These are phyloP conservation scores for Papilio elwesi DNA, from an alignment of 2,888 invertebrate genomes.

Conservation along the genomic window DNA sequence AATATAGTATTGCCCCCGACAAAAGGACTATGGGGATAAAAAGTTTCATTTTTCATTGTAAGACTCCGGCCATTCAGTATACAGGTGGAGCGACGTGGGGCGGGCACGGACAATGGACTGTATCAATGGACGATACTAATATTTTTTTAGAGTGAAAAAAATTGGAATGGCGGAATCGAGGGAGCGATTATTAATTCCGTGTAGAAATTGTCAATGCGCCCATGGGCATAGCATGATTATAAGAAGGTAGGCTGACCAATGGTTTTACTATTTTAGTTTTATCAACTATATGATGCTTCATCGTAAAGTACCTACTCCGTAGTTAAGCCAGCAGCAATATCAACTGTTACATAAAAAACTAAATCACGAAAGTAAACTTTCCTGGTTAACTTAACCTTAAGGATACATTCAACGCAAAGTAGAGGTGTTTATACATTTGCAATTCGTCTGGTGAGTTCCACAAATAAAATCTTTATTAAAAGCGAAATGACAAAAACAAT, in stretches of 20 bases:
- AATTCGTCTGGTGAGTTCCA: too few relatives aligned
- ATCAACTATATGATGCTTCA: too few relatives aligned
- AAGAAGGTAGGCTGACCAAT: not conserved
- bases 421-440: too few relatives aligned
- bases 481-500: not conserved
- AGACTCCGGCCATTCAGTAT: conserved; percentile 73
- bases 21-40: conserved; percentile 73
- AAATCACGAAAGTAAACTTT: too few relatives aligned
- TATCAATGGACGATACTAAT: conserved; percentile 78
- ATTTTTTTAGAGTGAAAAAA: conserved; percentile 63
- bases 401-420: too few relatives aligned
- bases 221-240: conserved; percentile 1
- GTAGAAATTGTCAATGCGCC: conserved; percentile 51
- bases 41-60: conserved; percentile 79
- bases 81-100: conserved; percentile 77
- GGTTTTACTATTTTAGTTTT: not conserved
- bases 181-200: conserved; percentile 72
- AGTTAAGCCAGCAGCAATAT: not conserved
- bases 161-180: conserved; percentile 57
- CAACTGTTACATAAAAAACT: too few relatives aligned
- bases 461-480: not conserved
- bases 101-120: conserved; percentile 70
- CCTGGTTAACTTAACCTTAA: too few relatives aligned
- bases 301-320: not conserved
- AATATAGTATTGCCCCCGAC: conserved; percentile 83